phyloP scores from a whole-genome alignment of 2,113 vertebrate species.

The Condylura cristata region DNA sequence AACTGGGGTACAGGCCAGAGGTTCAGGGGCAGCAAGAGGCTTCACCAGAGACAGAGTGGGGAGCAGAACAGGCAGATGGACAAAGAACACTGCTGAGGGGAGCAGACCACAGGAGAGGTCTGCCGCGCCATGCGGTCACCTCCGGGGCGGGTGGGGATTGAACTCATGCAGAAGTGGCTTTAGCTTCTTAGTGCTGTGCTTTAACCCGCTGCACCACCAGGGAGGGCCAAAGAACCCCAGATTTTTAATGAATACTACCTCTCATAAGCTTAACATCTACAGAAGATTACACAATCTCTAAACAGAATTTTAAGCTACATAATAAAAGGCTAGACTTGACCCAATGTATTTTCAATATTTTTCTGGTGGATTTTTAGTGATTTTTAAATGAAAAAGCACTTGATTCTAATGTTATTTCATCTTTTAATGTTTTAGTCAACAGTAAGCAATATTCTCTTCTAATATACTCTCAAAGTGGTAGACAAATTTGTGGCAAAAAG shows the following conservation, averaged over 20 bases:
- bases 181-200: too few relatives aligned
- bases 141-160: too few relatives aligned
- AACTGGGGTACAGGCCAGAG: too few relatives aligned
- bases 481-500: slow-evolving; percentile 42
- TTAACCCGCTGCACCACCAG: too few relatives aligned
- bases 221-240: not conserved
- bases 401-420: slow-evolving; percentile 62
- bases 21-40: too few relatives aligned
- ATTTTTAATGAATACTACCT: not conserved
- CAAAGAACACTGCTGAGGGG: too few relatives aligned
- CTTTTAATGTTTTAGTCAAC: slow-evolving; percentile 64
- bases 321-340: slow-evolving; percentile 30
- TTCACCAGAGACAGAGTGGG: too few relatives aligned
- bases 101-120: too few relatives aligned
- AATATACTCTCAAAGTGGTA: slow-evolving; percentile 37
- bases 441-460: slow-evolving; percentile 44
- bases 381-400: slow-evolving; percentile 59
- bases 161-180: too few relatives aligned
- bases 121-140: too few relatives aligned
- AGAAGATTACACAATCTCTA: not conserved
- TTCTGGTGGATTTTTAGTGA: slow-evolving; percentile 48
- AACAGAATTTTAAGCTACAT: not conserved
- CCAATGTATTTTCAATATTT: slow-evolving; percentile 45
- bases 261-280: not conserved
- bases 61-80: too few relatives aligned